A percentile compares a stretch with the other conserved stretches of the same genome.
phyloP scores from a whole-genome alignment of 1,140 invertebrate species.

The Drosophila suzukii region DNA sequence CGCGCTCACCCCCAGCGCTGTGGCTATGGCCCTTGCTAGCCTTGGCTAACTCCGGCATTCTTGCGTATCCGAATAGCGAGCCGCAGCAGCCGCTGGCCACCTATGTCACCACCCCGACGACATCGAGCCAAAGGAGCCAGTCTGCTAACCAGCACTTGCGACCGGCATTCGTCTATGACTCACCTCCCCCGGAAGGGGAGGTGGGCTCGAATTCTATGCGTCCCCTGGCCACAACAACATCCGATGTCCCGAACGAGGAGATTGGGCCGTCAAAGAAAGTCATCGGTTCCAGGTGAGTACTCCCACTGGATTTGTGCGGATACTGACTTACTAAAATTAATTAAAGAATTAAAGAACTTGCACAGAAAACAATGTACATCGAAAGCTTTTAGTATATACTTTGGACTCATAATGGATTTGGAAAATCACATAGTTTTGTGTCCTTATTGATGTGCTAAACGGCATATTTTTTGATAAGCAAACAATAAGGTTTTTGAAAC shows the following conservation, averaged over 20 bases:
- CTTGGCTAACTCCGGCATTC: slow-evolving; percentile 1
- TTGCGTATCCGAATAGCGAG: slow-evolving; percentile 52
- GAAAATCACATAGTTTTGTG: no score
- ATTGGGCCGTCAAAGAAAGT: slow-evolving; percentile 76
- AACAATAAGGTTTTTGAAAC: no score
- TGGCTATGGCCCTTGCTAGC: slow-evolving; percentile 39
- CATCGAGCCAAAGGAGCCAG: slow-evolving; percentile 51
- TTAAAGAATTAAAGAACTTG: no score
- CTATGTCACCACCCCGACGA: slow-evolving; percentile 74
- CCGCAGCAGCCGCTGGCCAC: slow-evolving; percentile 47
- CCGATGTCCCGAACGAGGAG: slow-evolving; percentile 1
- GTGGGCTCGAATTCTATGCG: neutral
- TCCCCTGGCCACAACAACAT: slow-evolving; percentile 3
- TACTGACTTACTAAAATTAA: slow-evolving; percentile 35
- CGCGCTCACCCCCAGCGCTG: slow-evolving; percentile 41
- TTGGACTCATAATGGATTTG: no score
- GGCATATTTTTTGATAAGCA: no score
- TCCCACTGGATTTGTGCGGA: slow-evolving; percentile 32
- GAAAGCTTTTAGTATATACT: no score
- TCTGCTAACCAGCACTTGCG: slow-evolving; percentile 34
- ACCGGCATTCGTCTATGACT: slow-evolving; percentile 71
- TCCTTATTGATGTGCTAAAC: no score
- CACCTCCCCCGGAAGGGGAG: slow-evolving; percentile 52
- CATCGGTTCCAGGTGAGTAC: slow-evolving; percentile 83
- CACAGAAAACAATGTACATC: no score